Evolutionary conservation across 64 coral and sea anemone genomes (phyloP).

Genomic region (Montipora sp.): DNA sequence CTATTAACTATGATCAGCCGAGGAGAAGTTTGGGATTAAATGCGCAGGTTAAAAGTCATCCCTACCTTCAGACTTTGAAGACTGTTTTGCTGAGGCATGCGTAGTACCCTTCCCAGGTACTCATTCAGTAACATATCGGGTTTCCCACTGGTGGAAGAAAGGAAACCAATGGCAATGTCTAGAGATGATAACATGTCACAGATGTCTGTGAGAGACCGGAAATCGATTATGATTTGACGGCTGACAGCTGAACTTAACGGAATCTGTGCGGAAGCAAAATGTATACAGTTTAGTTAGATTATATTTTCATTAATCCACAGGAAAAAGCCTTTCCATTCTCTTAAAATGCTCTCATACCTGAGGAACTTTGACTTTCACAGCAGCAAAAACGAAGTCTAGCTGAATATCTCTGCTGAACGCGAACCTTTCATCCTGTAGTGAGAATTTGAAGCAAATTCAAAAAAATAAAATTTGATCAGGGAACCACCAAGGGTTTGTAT

Average conservation of each 20-base stretch:
- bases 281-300: too few relatives aligned
- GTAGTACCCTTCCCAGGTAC: slow-evolving; percentile 46
- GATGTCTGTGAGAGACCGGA: slow-evolving; percentile 63
- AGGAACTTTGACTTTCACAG: slow-evolving; percentile 68
- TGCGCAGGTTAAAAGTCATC: background rate
- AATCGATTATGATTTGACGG: slow-evolving; percentile 49
- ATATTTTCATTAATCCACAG: too few relatives aligned
- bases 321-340: too few relatives aligned
- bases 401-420: slow-evolving; percentile 71
- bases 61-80: slow-evolving; percentile 64
- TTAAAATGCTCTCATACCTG: slow-evolving; percentile 43
- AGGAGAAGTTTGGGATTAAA: too few relatives aligned
- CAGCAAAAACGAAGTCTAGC: slow-evolving; percentile 62
- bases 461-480: background rate
- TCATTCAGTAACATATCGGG: slow-evolving; percentile 45
- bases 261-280: slow-evolving; percentile 2
- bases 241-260: slow-evolving; percentile 21
- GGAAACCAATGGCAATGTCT: slow-evolving; percentile 80
- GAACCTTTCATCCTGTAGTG: slow-evolving; percentile 62
- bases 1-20: too few relatives aligned
- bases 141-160: slow-evolving; percentile 64
- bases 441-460: background rate
- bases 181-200: slow-evolving; percentile 71
- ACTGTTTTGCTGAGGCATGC: slow-evolving; percentile 56
- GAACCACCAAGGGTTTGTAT: too few relatives aligned